A percentile compares a stretch with the other conserved stretches of the same genome.
These are phyloP conservation scores for Ormyrus labotus DNA, from an alignment of 2,888 invertebrate species.

Conservation along the genomic window DNA sequence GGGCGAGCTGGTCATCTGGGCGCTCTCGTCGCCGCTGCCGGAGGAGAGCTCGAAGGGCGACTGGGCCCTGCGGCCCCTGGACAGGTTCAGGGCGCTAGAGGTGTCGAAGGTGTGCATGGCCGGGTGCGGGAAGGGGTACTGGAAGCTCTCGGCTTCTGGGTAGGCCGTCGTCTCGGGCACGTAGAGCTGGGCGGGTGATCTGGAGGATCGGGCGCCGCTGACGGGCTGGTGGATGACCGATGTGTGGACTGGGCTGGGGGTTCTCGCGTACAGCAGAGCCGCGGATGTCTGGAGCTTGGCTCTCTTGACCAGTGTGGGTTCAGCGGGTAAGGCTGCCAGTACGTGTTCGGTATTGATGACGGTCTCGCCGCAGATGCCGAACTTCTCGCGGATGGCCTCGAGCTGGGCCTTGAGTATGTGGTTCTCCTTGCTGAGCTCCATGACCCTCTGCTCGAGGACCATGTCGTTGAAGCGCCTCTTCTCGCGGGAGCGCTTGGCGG, in stretches of 20 bases:
- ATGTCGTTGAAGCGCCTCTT: constrained; percentile 97
- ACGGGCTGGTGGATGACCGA: constrained; percentile 81
- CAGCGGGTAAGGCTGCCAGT: constrained; percentile 89
- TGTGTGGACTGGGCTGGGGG: constrained; percentile 79
- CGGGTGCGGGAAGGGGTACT: constrained; percentile 75
- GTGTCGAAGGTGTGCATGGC: constrained; percentile 71
- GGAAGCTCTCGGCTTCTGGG: constrained; percentile 76
- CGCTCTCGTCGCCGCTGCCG: constrained; percentile 81
- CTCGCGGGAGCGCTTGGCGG: constrained; percentile 96
- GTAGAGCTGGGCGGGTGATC: constrained; percentile 69
- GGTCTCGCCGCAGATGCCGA: constrained; percentile 91
- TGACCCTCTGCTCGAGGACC: constrained; percentile 95
- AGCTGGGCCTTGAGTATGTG: constrained; percentile 95
- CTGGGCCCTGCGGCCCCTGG: constrained; percentile 78
- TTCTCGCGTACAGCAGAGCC: constrained; percentile 78
- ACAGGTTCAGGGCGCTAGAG: constrained; percentile 85
- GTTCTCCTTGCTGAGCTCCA: constrained; percentile 96
- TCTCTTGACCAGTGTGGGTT: constrained; percentile 90
- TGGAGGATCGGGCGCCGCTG: constrained; percentile 71
- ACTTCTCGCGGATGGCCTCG: constrained; percentile 94
- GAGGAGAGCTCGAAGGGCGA: constrained; percentile 89
- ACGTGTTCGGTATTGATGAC: constrained; percentile 93
- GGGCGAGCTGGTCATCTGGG: constrained; percentile 76
- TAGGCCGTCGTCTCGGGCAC: constrained; percentile 69
- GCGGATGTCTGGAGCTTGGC: constrained; percentile 76